These are phyloP conservation scores for Syrrhaptes paradoxus DNA, from an alignment of 2,113 vertebrate species.

Conservation along the genomic window DNA sequence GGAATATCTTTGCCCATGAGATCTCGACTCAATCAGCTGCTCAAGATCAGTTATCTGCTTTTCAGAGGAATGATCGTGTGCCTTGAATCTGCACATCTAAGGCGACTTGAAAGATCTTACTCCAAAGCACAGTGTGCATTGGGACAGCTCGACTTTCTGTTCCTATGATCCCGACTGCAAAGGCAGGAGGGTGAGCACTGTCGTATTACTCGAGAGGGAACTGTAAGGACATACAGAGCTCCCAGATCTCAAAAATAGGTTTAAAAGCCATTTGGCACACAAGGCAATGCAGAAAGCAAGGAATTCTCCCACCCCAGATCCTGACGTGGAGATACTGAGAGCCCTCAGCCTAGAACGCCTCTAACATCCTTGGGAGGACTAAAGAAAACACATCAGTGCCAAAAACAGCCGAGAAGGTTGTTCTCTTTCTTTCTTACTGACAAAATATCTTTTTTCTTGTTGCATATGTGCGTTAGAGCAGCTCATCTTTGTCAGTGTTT, in stretches of 20 bases:
- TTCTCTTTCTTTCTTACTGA: background rate
- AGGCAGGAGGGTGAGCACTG: constrained; percentile 17
- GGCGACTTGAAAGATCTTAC: background rate
- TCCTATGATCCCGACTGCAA: background rate
- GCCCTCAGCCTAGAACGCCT: background rate
- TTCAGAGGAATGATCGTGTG: constrained; percentile 7
- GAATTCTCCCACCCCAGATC: background rate
- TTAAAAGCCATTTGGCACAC: constrained; percentile 10
- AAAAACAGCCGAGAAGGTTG: background rate
- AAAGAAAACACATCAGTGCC: background rate
- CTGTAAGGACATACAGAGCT: constrained; percentile 1
- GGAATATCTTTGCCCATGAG: constrained; percentile 28
- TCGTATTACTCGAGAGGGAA: background rate
- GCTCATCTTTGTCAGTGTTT: background rate
- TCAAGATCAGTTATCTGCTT: constrained; percentile 24
- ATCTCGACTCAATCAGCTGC: background rate
- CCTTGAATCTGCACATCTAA: constrained; percentile 45
- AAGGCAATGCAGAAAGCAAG: background rate
- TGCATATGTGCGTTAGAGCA: background rate
- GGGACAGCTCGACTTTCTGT: background rate
- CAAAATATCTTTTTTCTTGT: background rate
- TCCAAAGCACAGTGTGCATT: constrained; percentile 3
- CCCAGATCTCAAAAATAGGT: constrained; percentile 22
- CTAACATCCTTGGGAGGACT: background rate
- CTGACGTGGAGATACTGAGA: background rate